Percentiles rank a stretch among this genome's conserved stretches.
phyloP scores from a whole-genome alignment of 2,888 invertebrate genomes.

The Germaria angustata region DNA sequence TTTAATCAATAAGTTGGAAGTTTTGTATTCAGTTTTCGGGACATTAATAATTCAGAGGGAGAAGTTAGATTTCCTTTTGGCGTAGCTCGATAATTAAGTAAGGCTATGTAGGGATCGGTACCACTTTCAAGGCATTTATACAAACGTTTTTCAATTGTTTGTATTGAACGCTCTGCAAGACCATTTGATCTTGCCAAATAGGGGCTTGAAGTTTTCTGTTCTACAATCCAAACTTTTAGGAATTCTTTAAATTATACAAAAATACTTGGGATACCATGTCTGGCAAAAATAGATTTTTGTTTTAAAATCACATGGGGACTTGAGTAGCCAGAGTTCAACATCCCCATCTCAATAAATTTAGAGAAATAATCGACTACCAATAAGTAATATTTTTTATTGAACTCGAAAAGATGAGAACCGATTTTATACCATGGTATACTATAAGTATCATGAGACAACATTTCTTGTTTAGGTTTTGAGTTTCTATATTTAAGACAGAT shows the following conservation, averaged over 20 bases:
- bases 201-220: slow-evolving; percentile 17
- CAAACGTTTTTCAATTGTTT: too few relatives aligned
- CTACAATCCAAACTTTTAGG: not conserved
- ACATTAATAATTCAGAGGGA: too few relatives aligned
- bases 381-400: slow-evolving; percentile 5
- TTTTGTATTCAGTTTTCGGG: too few relatives aligned
- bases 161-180: slow-evolving; percentile 37
- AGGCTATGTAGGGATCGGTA: slow-evolving; percentile 15
- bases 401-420: slow-evolving; percentile 9
- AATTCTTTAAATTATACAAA: slow-evolving; percentile 35
- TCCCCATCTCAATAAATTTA: too few relatives aligned
- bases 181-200: too few relatives aligned
- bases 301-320: slow-evolving; percentile 33
- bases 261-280: slow-evolving; percentile 27
- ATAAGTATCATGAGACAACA: not conserved
- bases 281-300: slow-evolving; percentile 29
- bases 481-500: slow-evolving; percentile 17
- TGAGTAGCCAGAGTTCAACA: slow-evolving; percentile 25
- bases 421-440: too few relatives aligned
- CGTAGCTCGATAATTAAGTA: slow-evolving; percentile 2
- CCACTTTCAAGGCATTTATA: slow-evolving; percentile 27
- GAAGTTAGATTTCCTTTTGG: slow-evolving; percentile 15
- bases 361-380: slow-evolving; percentile 25
- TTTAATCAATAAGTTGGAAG: too few relatives aligned
- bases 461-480: slow-evolving; percentile 15